Base-by-base conservation (phyloP, 2,888 invertebrate genomes). In the Morpho deidamia region DNA sequence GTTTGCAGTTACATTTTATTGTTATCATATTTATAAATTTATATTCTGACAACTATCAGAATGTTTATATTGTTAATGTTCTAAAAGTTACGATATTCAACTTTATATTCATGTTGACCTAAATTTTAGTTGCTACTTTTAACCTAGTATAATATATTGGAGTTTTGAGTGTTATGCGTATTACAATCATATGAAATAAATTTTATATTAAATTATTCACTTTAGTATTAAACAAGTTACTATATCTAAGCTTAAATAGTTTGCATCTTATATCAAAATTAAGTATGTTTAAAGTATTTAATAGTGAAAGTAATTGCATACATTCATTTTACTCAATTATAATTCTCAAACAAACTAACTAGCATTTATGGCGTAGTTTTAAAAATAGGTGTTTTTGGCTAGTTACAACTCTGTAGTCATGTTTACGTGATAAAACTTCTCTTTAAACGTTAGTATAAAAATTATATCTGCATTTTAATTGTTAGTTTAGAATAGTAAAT, bases 21-120 rank as follows among this genome's bases (percentile, higher is more conserved):
- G 35, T 23, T 55, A 50, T 53, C 59, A 49, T 51, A 48, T 55
- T 58, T 53, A 47, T 39, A 49, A 23, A 23, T 23, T 58, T 61
- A 49, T 39, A 44, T 56, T 34, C 35, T 44, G 42, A 1, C 1
- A n/a, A n/a, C n/a, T n/a, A 23, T 45, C 58, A 58, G 59, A 61
- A 59, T 66, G 56, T 67, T 66, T 65, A 65, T 67, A 64, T 61
- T 62, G 66, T 71, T 69, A 56, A 58, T 58, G 56, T 63, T 65
- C 62, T 52, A 51, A 39, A 50, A 51, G 53, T 56, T 59, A 57
- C 47, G 56, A 51, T 51, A 55, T 44, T 11, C 50, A 53, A 44
- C 44, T 44, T 53, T 42, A 45, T 42, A 55, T 55, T 14, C 37
- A 55, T 44, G 61, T 64, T 64, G 58, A 59, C 53, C 57, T 60